Percentiles rank a stretch among this genome's conserved stretches.
Conservation (phyloP, 2,113 vertebrate species). For the Chionis minor region DNA sequence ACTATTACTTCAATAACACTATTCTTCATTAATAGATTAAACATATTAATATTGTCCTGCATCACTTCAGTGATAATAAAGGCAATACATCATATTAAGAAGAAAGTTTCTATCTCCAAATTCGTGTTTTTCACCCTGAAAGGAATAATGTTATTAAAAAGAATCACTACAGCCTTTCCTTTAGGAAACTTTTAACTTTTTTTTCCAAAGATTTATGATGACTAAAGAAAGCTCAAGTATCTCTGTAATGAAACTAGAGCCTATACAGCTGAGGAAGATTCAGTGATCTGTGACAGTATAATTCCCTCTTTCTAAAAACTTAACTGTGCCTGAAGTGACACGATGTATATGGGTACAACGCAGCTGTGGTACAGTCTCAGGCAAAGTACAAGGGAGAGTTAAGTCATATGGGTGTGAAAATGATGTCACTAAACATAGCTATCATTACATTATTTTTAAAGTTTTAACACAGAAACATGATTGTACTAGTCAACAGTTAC, state of each 20-base stretch:
- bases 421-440: slow-evolving; percentile 49
- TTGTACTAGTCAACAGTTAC: background rate
- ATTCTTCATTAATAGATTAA: background rate
- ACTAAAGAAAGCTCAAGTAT: background rate
- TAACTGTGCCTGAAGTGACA: background rate
- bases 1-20: background rate
- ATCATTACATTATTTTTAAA: slow-evolving; percentile 43
- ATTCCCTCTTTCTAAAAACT: background rate
- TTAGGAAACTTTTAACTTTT: background rate
- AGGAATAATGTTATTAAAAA: background rate
- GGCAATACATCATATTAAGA: background rate
- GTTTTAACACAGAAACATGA: background rate
- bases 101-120: background rate
- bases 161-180: background rate
- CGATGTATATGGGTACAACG: background rate
- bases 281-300: background rate
- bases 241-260: background rate
- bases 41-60: background rate
- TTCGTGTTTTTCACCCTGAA: background rate
- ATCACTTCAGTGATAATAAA: background rate
- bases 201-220: background rate
- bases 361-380: background rate
- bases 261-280: background rate
- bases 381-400: background rate
- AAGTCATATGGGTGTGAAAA: slow-evolving; percentile 8